Base-by-base conservation (phyloP, 2,888 invertebrate genomes). In the Frankliniella intonsa region DNA sequence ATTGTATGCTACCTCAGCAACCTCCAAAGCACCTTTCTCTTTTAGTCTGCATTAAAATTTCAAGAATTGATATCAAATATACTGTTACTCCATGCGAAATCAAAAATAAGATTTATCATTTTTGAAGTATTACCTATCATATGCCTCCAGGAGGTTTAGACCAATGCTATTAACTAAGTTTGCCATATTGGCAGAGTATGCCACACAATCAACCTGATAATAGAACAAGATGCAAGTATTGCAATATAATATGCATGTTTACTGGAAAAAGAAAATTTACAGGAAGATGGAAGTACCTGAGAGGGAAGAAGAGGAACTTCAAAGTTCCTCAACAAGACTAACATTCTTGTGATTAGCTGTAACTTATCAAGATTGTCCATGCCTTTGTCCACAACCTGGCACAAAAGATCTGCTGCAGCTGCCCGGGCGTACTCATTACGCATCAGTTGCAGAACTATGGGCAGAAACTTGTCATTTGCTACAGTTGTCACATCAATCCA, bases 401-500 rank as follows among this genome's bases (percentile, higher is more conserved):
- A 87, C 80, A 91, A 88, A 84, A 90, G 90, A 83, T 90, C 89
- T 81, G 90, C 89, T 1, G 90, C 89, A 62, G 89, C 87, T 84
- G 90, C 90, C 62, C 90, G 85, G 22, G 83, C 82, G 50, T 84
- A 84, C 0, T 86, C 84, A 17, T 83, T 82, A 49, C 81, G 82
- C 84, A 90, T 85, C 83, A 88, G 88, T 10, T 86, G 86, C 38
- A 91, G 87, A 50, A 91, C 86, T 22, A 89, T 86, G 7, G 88
- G 85, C 51, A 91, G 89, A 84, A 91, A 90, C 51, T 88, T 87
- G 81, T 90, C 89, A 85, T 91, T 91, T 80, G 90, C 91, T 38
- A 91, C 89, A 55, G 91, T 87, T 80, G 87, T 87, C 81, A 91
- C 89, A 85, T 91, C 91, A 82, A 91, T 91, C 91, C 91, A 91